These are phyloP conservation scores for Pollenia griseotomentosa DNA, from an alignment of 2,888 invertebrate species.

Conservation along the genomic window DNA sequence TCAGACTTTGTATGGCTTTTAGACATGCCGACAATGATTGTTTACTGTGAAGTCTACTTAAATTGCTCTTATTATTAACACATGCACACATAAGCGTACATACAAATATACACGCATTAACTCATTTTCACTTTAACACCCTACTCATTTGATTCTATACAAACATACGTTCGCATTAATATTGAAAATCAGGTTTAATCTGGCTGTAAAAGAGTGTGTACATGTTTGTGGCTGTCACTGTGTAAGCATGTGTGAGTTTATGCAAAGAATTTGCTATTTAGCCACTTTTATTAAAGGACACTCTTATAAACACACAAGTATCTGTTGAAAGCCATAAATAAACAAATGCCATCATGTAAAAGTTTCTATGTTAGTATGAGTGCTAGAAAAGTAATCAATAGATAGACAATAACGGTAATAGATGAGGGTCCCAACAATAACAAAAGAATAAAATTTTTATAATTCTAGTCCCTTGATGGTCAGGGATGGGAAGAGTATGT, in stretches of 20 bases:
- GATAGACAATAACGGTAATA: background rate
- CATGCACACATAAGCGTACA: background rate
- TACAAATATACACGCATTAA: background rate
- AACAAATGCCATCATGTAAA: constrained; percentile 43
- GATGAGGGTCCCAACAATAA: background rate
- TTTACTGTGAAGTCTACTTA: background rate
- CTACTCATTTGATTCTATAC: background rate
- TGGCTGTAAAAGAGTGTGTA: background rate
- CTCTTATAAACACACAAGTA: constrained; percentile 27
- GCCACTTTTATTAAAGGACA: constrained; percentile 32
- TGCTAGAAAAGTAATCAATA: background rate
- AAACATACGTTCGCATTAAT: background rate
- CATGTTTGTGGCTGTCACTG: background rate
- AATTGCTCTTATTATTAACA: background rate
- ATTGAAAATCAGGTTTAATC: background rate
- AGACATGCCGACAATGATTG: too few species aligned
- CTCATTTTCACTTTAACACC: background rate
- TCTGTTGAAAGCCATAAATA: constrained; percentile 41
- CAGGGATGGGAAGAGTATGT: too few species aligned
- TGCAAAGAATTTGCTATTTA: constrained; percentile 31
- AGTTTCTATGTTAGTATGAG: background rate
- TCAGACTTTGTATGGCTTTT: too few species aligned
- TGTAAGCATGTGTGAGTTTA: too few species aligned
- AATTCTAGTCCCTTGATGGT: too few species aligned
- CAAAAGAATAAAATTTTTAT: background rate